Evolutionary conservation across 92 coral and sea anemone species (phyloP), one percentile per base, ranked within the genome.

Genomic region (Actinernus sp.): DNA sequence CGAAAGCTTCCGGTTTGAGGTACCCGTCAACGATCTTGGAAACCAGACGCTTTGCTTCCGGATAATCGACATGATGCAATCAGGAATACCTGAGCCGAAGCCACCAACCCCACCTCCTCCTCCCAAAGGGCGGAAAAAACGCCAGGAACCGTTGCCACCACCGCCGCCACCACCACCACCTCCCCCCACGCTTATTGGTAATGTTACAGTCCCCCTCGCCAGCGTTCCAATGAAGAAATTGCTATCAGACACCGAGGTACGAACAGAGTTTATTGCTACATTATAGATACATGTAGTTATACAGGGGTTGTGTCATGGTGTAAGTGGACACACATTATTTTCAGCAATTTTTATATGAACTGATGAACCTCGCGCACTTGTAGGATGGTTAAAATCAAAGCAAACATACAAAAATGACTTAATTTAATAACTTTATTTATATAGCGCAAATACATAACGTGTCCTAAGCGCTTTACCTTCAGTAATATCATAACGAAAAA

Each of bases 1-100:
- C 31, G 99, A 95, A 58, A 95, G 97, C 63, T 95, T 95, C 71
- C 74, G 94, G 49, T 95, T 95, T 34, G 99, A 95, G 28, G 88
- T 95, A 4, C 96, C 97, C 13, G 92, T 92, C 26, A 88, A 86
- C 58, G 99, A 95, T 37, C 92, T 95, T 28, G 92, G 92, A 18
- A 83, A 74, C 39, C 99, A 95, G 74, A 95, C 88, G 41, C 73
- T 95, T 26, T 88, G 91, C 51, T 91, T 95, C 70, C 83, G 90
- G 50, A 78, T 95, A 39, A 91, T 92, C 37, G 99, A 95, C 58
- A 76, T 92, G 81, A 85, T 89, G 81, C 71, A 80, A 61, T 81
- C 91, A 3, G 84, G 83, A 25, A 66, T 86, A 33, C 88, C 93
- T 1, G 73, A 60, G 44, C 85, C 89, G 1, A 66, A 72, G 20